Base-by-base conservation (phyloP, 2,888 invertebrate species). In the Drosophila dives region DNA sequence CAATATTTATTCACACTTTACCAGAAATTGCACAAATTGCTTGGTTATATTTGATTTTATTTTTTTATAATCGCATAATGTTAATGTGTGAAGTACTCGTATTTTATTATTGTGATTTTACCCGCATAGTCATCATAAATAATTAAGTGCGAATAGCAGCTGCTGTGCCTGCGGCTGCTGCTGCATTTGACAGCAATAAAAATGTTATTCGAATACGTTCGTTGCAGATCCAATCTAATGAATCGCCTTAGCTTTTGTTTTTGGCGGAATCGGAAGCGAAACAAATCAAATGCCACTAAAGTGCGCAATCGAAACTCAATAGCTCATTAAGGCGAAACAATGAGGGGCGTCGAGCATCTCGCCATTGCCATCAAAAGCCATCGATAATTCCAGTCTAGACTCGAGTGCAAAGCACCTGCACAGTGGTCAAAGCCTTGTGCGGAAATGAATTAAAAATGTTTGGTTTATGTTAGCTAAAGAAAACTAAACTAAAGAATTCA, bases 231-330 rank as follows among this genome's bases (percentile, higher is more conserved):
- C 67, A 70, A 89, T 84, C 82, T 72, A 82, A 87, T 79, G 84
- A 87, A 77, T 87, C 61, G 70, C 71, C 64, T 63, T 64, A 79
- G 80, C 64, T 20, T 50, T 40, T 54, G n/a, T 59, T 42, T 49
- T 50, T 77, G 53, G 60, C 75, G 77, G 69, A 86, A 84, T 86
- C 89, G 86, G 86, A 86, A 86, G 89, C 85, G 68, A 79, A 78
- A 72, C 81, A 74, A 89, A 88, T 85, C 81, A 76, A 84, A 62
- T 74, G 74, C 62, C 75, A 54, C 72, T 71, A 72, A 76, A 74
- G 54, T 83, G 85, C 61, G 64, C 77, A 85, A 73, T 68, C 74
- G 72, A 81, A 79, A 82, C 77, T 70, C 86, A 75, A 80, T 72
- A 77, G 75, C 72, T 80, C 86, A 88, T 88, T 88, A 88, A 70